phyloP scores from a whole-genome alignment of 2,113 vertebrate species.

The Struthidea cinerea region DNA sequence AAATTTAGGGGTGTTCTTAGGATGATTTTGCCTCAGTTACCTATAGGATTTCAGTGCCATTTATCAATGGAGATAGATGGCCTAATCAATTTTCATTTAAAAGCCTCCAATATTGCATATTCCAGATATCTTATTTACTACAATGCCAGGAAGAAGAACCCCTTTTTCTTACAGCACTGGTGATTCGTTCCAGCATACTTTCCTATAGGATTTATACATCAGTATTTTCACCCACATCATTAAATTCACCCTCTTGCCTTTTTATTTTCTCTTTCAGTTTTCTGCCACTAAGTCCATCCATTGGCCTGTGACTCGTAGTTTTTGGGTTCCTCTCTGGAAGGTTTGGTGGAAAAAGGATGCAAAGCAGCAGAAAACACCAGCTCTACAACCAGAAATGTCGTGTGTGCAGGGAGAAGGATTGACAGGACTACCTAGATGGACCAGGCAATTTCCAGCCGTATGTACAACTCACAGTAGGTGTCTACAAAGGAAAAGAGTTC shows the following conservation, averaged over 20 bases:
- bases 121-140: constrained; percentile 17
- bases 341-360: neutral
- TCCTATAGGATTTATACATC: neutral
- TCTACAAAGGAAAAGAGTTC: neutral
- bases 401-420: neutral
- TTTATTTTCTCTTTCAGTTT: neutral
- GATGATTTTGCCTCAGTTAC: neutral
- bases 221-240: neutral
- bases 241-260: neutral
- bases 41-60: neutral
- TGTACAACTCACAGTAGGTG: neutral
- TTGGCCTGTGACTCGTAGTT: neutral
- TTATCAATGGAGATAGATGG: constrained; percentile 14
- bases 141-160: neutral
- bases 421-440: neutral
- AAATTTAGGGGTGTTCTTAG: neutral
- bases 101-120: neutral
- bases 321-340: neutral
- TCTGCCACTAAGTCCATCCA: neutral
- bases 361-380: neutral
- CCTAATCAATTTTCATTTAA: constrained; percentile 42
- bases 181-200: neutral
- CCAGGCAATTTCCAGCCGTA: neutral
- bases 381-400: neutral
- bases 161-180: neutral